Conservation (phyloP, 2,797 vertebrate genomes). For the Anniella stebbinsi region DNA sequence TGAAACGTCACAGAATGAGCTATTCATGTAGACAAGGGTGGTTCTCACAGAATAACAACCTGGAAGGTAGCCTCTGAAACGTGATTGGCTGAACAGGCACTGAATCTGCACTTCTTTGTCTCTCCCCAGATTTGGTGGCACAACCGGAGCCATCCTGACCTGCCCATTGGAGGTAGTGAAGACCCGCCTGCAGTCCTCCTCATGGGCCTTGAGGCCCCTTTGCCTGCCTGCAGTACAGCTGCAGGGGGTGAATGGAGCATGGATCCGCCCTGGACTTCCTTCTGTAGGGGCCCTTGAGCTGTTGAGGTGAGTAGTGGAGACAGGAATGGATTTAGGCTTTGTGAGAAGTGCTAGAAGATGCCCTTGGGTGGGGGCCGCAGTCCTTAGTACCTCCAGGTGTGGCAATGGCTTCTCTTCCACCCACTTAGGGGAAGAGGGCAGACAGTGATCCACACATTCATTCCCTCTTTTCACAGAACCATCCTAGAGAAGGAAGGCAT, state of each 20-base stretch:
- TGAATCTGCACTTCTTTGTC: background rate
- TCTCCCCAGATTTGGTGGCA: slow-evolving; percentile 71
- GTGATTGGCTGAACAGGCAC: background rate
- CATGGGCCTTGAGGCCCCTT: slow-evolving; percentile 59
- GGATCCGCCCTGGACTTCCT: slow-evolving; percentile 48
- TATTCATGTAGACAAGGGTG: background rate
- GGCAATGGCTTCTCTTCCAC: background rate
- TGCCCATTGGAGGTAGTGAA: slow-evolving; percentile 79
- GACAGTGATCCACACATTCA: background rate
- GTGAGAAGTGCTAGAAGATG: background rate
- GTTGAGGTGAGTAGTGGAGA: slow-evolving; percentile 64
- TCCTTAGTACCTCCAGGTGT: background rate
- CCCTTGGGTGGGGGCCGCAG: background rate
- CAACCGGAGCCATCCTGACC: slow-evolving; percentile 76
- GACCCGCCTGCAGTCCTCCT: slow-evolving; percentile 75
- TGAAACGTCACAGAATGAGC: background rate
- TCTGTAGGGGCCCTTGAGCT: slow-evolving; percentile 66
- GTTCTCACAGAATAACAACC: background rate
- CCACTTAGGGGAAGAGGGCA: background rate
- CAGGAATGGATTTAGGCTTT: too few species aligned
- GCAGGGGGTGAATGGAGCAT: slow-evolving; percentile 58
- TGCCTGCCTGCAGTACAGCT: slow-evolving; percentile 66
- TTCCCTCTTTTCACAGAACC: slow-evolving; percentile 48
- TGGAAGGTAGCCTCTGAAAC: background rate
- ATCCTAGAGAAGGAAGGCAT: slow-evolving; percentile 75